Percentiles rank a stretch among this genome's conserved stretches.
Conservation (phyloP, 2,888 invertebrate species). For the Philopedon plagiatum region DNA sequence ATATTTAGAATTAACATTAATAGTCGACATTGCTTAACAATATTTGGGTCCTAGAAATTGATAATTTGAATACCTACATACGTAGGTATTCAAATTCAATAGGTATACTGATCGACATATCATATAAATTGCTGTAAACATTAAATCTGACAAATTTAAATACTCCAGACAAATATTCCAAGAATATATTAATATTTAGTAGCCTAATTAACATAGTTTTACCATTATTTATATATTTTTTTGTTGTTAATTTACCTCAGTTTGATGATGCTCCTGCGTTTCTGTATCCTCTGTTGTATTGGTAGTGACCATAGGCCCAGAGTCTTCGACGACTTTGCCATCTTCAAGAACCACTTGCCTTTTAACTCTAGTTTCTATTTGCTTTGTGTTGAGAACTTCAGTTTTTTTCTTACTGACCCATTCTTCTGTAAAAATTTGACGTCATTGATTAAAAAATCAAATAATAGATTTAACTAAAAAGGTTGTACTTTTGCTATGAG, state of each 20-base stretch:
- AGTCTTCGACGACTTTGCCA: slow-evolving; percentile 90
- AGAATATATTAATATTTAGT: too few relatives aligned
- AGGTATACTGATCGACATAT: too few relatives aligned
- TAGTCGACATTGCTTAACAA: too few relatives aligned
- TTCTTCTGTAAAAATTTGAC: slow-evolving; percentile 92
- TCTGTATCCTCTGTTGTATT: slow-evolving; percentile 93
- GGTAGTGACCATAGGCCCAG: slow-evolving; percentile 91
- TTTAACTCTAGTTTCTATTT: slow-evolving; percentile 92
- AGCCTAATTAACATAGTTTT: neutral
- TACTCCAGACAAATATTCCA: too few relatives aligned
- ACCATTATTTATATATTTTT: slow-evolving; percentile 3
- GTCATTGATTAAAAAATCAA: slow-evolving; percentile 52
- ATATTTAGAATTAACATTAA: too few relatives aligned
- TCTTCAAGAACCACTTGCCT: slow-evolving; percentile 91
- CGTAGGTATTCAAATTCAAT: too few relatives aligned
- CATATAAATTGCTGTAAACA: too few relatives aligned
- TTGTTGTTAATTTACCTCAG: slow-evolving; percentile 77
- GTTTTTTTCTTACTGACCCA: slow-evolving; percentile 93
- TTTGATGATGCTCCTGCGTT: slow-evolving; percentile 90
- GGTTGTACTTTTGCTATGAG: too few relatives aligned
- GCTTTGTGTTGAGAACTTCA: slow-evolving; percentile 90
- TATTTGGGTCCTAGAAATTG: too few relatives aligned
- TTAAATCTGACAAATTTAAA: too few relatives aligned
- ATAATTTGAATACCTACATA: too few relatives aligned
- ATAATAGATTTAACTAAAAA: neutral